phyloP scores from a whole-genome alignment of 30 jellyfish, hydroid and myxozoan genomes.

The Aurelia coerulea region DNA sequence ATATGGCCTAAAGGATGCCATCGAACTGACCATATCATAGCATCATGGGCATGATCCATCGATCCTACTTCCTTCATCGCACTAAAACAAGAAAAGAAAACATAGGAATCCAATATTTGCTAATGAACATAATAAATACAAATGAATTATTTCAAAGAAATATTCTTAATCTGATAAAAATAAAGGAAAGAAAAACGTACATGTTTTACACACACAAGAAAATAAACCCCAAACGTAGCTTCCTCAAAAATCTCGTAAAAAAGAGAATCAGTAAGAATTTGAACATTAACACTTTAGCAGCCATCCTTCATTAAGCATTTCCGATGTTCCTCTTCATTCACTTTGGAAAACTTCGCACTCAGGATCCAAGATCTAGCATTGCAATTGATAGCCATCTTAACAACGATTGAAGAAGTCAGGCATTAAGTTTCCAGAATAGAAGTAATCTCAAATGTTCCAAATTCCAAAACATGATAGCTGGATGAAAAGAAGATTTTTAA shows the following conservation, averaged over 20 bases:
- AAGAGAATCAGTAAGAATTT: no score
- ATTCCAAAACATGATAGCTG: background rate
- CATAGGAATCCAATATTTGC: background rate
- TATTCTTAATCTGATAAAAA: background rate
- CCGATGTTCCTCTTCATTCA: no score
- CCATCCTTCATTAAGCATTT: no score
- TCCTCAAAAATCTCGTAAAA: no score
- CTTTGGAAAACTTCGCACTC: no score
- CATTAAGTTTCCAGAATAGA: background rate
- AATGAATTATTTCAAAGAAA: background rate
- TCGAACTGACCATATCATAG: constrained; percentile 94
- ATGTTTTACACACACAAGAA: constrained; percentile 5
- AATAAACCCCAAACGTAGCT: background rate
- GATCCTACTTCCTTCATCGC: constrained; percentile 91
- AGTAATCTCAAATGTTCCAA: background rate
- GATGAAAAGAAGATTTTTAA: background rate
- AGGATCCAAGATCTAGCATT: no score
- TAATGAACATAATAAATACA: background rate
- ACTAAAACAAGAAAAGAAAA: constrained; percentile 17
- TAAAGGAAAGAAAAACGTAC: background rate
- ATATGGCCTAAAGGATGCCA: constrained; percentile 99
- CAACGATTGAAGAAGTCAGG: no score
- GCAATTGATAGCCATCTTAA: no score
- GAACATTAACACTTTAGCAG: no score
- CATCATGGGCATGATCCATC: constrained; percentile 98